A percentile compares a stretch with the other conserved stretches of the same genome.
phyloP scores from a whole-genome alignment of 2,113 vertebrate genomes.

The Chascanopsetta lugubris region DNA sequence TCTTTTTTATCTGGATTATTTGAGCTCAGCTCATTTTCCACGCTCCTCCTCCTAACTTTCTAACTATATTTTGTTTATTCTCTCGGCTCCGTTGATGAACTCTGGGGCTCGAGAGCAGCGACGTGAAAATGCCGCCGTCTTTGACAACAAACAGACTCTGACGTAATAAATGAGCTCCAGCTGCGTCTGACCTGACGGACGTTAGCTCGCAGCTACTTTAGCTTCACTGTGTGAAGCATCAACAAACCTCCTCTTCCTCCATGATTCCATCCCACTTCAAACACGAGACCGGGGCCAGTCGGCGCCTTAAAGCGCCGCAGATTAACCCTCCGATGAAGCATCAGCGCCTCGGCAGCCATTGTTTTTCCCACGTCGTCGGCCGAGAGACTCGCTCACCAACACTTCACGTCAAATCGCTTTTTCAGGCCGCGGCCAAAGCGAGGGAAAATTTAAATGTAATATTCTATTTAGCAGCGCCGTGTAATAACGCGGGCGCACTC shows the following conservation, averaged over 20 bases:
- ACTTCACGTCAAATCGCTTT: conserved; percentile 47
- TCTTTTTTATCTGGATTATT: too few species aligned
- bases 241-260: conserved; percentile 5
- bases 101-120: too few species aligned
- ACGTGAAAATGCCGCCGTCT: too few species aligned
- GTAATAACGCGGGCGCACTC: conserved; percentile 67
- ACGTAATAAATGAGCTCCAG: conserved; percentile 29
- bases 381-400: conserved; percentile 37
- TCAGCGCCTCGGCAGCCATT: conserved; percentile 54
- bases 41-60: too few species aligned
- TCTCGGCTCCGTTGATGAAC: too few species aligned
- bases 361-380: conserved; percentile 21
- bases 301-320: conserved; percentile 52
- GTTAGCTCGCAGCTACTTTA: neutral
- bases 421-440: conserved; percentile 54
- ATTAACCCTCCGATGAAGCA: conserved; percentile 65
- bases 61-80: too few species aligned
- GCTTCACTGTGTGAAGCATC: neutral
- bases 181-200: conserved; percentile 3
- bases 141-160: too few species aligned
- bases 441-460: conserved; percentile 68
- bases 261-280: conserved; percentile 18
- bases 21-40: too few species aligned
- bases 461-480: conserved; percentile 68
- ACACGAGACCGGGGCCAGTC: conserved; percentile 47